Evolutionary conservation across 2,113 vertebrate genomes (phyloP).

Genomic region (Oxyura jamaicensis): DNA sequence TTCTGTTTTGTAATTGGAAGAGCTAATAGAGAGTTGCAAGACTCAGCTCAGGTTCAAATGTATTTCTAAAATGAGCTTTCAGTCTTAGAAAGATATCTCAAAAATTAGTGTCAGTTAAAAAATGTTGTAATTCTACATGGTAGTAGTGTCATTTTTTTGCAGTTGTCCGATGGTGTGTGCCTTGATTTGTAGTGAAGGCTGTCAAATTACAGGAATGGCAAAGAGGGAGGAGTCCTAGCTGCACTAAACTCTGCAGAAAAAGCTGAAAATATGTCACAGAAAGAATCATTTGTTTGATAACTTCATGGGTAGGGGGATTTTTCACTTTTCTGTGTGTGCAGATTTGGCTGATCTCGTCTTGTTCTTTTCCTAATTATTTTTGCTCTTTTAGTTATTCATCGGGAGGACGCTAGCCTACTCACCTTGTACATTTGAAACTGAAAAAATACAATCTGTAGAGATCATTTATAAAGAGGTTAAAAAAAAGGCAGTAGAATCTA

Average conservation of each 20-base stretch:
- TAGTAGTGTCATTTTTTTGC: neutral
- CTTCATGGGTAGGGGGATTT: neutral
- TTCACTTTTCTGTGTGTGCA: neutral
- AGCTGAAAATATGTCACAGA: neutral
- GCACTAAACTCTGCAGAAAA: neutral
- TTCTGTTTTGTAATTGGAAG: neutral
- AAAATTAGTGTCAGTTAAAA: neutral
- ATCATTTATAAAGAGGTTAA: slow-evolving; percentile 24
- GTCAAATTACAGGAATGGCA: neutral
- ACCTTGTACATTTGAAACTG: neutral
- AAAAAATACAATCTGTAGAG: slow-evolving; percentile 3
- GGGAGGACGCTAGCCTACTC: neutral
- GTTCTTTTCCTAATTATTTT: neutral
- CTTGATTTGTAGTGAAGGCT: neutral
- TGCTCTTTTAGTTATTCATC: neutral
- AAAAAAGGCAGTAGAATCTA: slow-evolving; percentile 23
- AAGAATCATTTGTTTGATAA: neutral
- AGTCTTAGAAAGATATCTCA: neutral
- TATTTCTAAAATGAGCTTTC: neutral
- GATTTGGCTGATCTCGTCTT: neutral
- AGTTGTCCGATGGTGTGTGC: neutral
- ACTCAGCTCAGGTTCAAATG: neutral
- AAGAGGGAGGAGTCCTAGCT: neutral
- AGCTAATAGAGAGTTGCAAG: neutral
- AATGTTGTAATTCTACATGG: neutral